phyloP scores from a whole-genome alignment of 2,113 vertebrate genomes.

The Rattus rattus region DNA sequence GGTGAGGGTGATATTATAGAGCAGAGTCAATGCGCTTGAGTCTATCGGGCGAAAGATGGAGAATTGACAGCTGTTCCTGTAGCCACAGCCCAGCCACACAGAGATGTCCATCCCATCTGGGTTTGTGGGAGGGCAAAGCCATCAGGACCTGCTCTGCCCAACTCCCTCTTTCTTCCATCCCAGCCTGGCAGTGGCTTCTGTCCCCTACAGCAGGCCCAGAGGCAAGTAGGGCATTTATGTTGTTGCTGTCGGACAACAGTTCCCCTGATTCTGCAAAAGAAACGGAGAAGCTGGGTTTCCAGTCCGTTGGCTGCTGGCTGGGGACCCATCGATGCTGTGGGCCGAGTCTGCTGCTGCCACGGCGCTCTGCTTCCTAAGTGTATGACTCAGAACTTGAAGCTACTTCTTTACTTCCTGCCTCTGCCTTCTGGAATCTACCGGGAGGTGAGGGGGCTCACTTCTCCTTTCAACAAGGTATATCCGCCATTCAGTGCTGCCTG shows the following conservation, averaged over 20 bases:
- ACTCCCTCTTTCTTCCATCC: not conserved
- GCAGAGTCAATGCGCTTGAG: not conserved
- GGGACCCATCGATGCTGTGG: not conserved
- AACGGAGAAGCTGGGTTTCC: not conserved
- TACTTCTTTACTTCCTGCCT: not conserved
- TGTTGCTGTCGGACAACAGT: not conserved
- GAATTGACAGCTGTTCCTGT: not conserved
- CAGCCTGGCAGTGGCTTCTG: not conserved
- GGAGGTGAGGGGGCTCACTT: not conserved
- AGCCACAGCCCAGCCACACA: too few species aligned
- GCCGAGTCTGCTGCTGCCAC: not conserved
- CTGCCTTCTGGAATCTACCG: not conserved
- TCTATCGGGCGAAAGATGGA: not conserved
- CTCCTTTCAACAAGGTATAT: not conserved
- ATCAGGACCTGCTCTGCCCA: too few species aligned
- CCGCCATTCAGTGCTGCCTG: not conserved
- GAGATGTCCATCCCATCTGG: not conserved
- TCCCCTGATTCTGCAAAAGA: not conserved
- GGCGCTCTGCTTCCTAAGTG: not conserved
- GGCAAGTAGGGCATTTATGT: not conserved
- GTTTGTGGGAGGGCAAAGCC: not conserved
- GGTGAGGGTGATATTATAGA: not conserved
- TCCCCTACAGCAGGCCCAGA: not conserved
- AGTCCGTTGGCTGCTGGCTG: not conserved
- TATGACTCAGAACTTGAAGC: not conserved